Conservation (phyloP, 2,797 vertebrate genomes). For the Orestias chungarensis region DNA sequence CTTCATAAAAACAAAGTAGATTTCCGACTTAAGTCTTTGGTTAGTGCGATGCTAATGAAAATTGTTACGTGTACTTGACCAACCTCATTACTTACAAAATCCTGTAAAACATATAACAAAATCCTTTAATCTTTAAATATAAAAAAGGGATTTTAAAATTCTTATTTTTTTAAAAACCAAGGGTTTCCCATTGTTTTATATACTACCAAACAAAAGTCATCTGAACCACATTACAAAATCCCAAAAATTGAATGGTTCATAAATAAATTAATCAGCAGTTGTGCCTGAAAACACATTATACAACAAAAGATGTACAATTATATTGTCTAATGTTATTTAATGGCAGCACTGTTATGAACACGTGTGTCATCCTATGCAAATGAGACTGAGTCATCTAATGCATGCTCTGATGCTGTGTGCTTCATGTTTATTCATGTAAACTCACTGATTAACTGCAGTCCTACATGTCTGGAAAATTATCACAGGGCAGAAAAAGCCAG, state of each 20-base stretch:
- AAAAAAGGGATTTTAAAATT: not conserved
- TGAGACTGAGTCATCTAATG: constrained; percentile 40
- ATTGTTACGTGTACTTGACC: not conserved
- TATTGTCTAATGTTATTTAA: not conserved
- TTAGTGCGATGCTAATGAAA: too few relatives aligned
- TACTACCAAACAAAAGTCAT: too few relatives aligned
- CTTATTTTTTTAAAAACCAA: not conserved
- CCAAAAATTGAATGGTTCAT: not conserved
- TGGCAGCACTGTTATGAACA: not conserved
- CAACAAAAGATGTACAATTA: not conserved
- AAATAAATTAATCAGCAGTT: not conserved
- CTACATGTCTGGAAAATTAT: constrained; percentile 52
- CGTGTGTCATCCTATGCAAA: constrained; percentile 6
- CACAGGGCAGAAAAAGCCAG: constrained; percentile 38
- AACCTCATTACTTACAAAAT: not conserved
- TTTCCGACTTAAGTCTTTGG: not conserved
- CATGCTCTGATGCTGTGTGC: constrained; percentile 31
- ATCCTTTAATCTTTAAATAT: not conserved
- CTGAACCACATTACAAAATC: too few relatives aligned
- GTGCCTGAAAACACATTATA: not conserved
- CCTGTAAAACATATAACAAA: not conserved
- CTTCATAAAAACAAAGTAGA: not conserved
- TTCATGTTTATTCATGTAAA: constrained; percentile 33
- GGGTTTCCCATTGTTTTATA: not conserved
- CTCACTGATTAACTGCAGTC: constrained; percentile 48